Conservation (phyloP, 2,888 invertebrate genomes). For the Drosophila kanekoi region DNA sequence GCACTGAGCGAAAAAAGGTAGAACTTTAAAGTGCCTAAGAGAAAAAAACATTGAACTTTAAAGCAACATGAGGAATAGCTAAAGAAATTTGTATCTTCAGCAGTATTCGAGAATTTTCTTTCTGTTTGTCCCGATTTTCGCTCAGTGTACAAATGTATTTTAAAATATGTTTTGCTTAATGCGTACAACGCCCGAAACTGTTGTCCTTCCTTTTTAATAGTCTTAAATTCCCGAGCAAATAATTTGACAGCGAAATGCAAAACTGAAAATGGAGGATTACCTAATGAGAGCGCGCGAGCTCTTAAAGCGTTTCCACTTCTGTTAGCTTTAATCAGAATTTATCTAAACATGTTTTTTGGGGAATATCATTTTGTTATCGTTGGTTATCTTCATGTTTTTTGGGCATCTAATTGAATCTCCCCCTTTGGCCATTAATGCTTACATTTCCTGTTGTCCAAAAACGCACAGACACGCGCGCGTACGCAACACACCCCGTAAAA, state of each 20-base stretch:
- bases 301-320: constrained; percentile 1
- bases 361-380: constrained; percentile 8
- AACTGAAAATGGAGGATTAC: constrained; percentile 4
- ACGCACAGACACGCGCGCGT: constrained; percentile 20
- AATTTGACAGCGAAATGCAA: constrained; percentile 65
- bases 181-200: constrained; percentile 52
- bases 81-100: background rate
- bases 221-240: constrained; percentile 74
- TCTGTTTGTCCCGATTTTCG: constrained; percentile 1
- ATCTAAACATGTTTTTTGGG: background rate
- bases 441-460: constrained; percentile 61
- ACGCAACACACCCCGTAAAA: constrained; percentile 9
- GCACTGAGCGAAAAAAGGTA: constrained; percentile 37
- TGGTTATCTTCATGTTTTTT: constrained; percentile 24
- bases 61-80: background rate
- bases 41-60: too few relatives aligned
- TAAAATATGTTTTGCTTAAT: constrained; percentile 64
- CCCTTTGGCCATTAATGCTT: constrained; percentile 43
- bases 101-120: background rate
- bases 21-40: background rate
- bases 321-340: background rate
- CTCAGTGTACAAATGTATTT: constrained; percentile 35
- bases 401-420: constrained; percentile 68
- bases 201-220: constrained; percentile 58
- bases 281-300: background rate